These are phyloP conservation scores for Drosophila borborema DNA, from an alignment of 2,888 invertebrate species.

Conservation along the genomic window DNA sequence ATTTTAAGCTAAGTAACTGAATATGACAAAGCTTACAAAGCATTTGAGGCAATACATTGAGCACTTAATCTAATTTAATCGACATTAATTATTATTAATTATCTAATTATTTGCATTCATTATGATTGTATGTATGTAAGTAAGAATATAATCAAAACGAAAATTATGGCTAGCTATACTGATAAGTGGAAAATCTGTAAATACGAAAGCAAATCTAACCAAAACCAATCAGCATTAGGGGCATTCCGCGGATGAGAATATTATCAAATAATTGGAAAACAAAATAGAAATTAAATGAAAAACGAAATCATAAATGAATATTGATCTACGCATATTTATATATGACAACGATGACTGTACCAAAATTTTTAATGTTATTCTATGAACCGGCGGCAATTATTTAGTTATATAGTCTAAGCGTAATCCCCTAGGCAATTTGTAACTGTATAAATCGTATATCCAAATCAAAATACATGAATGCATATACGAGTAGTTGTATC, in stretches of 20 bases:
- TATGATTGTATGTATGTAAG: constrained; percentile 44
- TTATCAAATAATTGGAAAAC: constrained; percentile 21
- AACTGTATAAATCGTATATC: constrained; percentile 61
- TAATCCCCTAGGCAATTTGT: constrained; percentile 63
- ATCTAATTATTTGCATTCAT: constrained; percentile 25
- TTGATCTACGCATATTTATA: constrained; percentile 19
- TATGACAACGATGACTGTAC: constrained; percentile 74
- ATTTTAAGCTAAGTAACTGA: constrained; percentile 68
- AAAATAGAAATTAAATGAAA: neutral
- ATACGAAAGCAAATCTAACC: constrained; percentile 59
- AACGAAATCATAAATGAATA: constrained; percentile 21
- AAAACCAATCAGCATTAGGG: constrained; percentile 65
- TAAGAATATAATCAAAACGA: constrained; percentile 58
- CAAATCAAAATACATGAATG: constrained; percentile 15
- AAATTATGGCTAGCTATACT: constrained; percentile 24
- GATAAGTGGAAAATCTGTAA: constrained; percentile 50
- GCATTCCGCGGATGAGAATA: constrained; percentile 25
- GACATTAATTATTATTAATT: constrained; percentile 15
- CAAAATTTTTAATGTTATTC: constrained; percentile 71
- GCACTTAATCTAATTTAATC: constrained; percentile 32
- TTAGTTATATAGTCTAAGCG: constrained; percentile 72
- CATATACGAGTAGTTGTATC: constrained; percentile 32
- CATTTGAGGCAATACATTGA: constrained; percentile 77
- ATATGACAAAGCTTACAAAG: constrained; percentile 78
- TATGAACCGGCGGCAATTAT: constrained; percentile 59